These are phyloP conservation scores for Odocoileus virginianus DNA, from an alignment of 2,113 vertebrate genomes.

Conservation along the genomic window DNA sequence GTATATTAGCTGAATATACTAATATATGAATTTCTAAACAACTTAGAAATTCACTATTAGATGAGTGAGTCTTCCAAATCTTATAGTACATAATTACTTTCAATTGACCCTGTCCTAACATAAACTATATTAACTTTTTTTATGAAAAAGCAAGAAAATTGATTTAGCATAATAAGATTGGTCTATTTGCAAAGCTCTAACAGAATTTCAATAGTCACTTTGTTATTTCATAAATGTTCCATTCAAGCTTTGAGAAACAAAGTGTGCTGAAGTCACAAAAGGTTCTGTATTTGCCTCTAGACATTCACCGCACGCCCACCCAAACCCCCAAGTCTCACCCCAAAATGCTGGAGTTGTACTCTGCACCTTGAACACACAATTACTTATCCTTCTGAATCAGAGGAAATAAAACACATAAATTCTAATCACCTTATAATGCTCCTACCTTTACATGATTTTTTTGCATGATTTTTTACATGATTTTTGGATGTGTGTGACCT, in stretches of 20 bases:
- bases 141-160: not conserved
- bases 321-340: fast-evolving
- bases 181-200: not conserved
- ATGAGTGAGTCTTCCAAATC: not conserved
- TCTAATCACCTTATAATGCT: not conserved
- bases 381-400: not conserved
- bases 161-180: not conserved
- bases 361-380: not conserved
- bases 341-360: not conserved
- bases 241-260: not conserved
- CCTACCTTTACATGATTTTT: conserved; percentile 38
- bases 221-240: not conserved
- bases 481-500: conserved; percentile 25
- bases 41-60: not conserved
- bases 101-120: not conserved
- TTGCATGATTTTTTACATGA: not conserved
- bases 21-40: not conserved
- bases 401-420: not conserved
- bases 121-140: not conserved
- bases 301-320: not conserved
- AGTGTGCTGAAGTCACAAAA: not conserved
- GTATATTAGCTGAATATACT: not conserved
- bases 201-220: not conserved
- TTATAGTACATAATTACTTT: not conserved
- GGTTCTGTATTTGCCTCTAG: not conserved